Percentiles rank a stretch among this genome's conserved stretches.
Conservation (phyloP, 2,797 vertebrate species). For the Sebastes itinus region DNA sequence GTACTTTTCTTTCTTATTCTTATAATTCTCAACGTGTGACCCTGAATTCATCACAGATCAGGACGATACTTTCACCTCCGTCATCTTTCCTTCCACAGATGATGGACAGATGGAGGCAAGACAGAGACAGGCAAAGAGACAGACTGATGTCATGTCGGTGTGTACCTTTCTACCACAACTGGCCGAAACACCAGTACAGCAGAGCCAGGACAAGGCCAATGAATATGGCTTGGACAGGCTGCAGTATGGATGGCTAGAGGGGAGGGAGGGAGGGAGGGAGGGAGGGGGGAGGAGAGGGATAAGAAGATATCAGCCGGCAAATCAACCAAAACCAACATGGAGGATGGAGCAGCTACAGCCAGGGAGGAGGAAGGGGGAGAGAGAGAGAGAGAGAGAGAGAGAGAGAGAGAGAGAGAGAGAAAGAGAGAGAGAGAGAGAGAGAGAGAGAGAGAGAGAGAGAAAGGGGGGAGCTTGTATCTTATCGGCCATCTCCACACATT, state of each 20-base stretch:
- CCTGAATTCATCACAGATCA: slow-evolving; percentile 48
- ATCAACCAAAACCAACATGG: slow-evolving; percentile 75
- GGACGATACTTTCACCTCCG: slow-evolving; percentile 20
- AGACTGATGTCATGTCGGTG: slow-evolving; percentile 65
- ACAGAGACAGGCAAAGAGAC: slow-evolving; percentile 18
- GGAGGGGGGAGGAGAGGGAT: slow-evolving; percentile 49
- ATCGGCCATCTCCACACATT: slow-evolving; percentile 12
- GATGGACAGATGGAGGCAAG: slow-evolving; percentile 18
- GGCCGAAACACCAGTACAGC: slow-evolving; percentile 99
- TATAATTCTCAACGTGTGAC: neutral
- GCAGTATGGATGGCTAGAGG: slow-evolving; percentile 99
- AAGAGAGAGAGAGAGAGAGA: neutral
- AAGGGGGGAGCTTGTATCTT: neutral
- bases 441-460: neutral
- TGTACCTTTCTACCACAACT: slow-evolving; percentile 99
- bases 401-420: neutral
- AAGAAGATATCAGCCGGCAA: slow-evolving; percentile 75
- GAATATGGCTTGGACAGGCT: slow-evolving; percentile 99
- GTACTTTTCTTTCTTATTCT: neutral
- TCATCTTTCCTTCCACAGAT: slow-evolving; percentile 27
- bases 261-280: slow-evolving; percentile 72
- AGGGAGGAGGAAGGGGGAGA: neutral
- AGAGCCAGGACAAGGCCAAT: slow-evolving; percentile 99
- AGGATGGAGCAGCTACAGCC: slow-evolving; percentile 65
- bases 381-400: neutral